Base-by-base conservation (phyloP, 2,888 invertebrate species). In the Aplocera efformata region DNA sequence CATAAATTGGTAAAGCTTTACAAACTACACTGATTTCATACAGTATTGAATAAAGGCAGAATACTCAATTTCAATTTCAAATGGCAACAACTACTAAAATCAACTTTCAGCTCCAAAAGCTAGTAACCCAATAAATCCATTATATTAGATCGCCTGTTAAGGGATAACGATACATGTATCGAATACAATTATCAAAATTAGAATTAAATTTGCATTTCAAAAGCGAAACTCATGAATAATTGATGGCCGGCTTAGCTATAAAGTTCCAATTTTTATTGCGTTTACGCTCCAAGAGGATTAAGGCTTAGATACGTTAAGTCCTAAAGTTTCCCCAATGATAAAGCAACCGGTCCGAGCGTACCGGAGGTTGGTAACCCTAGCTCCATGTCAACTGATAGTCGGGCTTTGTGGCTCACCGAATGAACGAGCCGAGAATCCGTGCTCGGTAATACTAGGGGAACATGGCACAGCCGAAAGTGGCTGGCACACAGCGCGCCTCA, bases 381-480 rank as follows among this genome's bases (percentile, higher is more conserved):
- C 53, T 58, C 57, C 59, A 56, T 72, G 75, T 73, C 72, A 72
- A 71, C 67, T 70, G 76, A 78, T 75, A 72, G 68, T 66, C 55
- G 60, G 52, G 73, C 74, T 81, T 82, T 79, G 80, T 66, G 81
- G 79, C 69, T 60, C 62, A 68, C 76, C 78, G 71, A 72, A 56
- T 63, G 67, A 75, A 77, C 72, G 73, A 77, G 72, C 67, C 64
- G 77, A 74, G 75, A 78, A 79, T 73, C 74, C 67, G 64, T 63
- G 70, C 72, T 69, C 72, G 55, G 66, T 69, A 72, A 67, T 75
- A 78, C 79, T 51, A 71, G 78, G 77, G 63, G 67, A 72, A 53
- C 74, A 79, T 59, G 70, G 57, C 51, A 56, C 63, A 50, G 49
- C 64, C 66, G 71, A 72, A 79, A 78, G 74, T 75, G 73, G 63